A percentile compares a stretch with the other conserved stretches of the same genome.
Conservation (phyloP, 2,797 vertebrate species). For the Scomberomorus guttatus region DNA sequence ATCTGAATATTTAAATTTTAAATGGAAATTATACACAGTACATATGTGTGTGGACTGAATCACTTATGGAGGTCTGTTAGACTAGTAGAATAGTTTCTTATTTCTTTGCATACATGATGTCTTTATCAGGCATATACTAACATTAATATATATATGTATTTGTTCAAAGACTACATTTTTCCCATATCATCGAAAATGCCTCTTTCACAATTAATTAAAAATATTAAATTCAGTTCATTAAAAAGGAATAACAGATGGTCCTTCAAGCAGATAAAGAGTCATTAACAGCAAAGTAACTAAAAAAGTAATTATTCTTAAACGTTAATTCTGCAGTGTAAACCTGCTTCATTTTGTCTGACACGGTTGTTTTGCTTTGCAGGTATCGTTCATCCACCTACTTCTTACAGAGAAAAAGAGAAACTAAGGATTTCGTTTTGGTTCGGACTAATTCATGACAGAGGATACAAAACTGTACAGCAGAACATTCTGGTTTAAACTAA, state of each 20-base stretch:
- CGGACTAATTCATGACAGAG: background rate
- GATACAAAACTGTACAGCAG: background rate
- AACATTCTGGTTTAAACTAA: background rate
- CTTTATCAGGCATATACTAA: background rate
- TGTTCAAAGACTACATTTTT: background rate
- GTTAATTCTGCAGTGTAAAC: background rate
- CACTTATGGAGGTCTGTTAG: background rate
- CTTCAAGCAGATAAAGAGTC: background rate
- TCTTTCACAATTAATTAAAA: background rate
- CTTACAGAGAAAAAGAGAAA: background rate
- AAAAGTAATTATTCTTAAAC: background rate
- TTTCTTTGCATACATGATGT: background rate
- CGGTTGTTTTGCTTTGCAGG: no score
- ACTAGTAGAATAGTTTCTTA: background rate
- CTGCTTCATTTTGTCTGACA: background rate
- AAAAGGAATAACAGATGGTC: background rate
- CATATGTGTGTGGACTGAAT: background rate
- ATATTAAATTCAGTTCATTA: background rate
- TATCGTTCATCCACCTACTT: background rate
- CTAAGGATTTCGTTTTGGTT: background rate
- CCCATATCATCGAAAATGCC: background rate
- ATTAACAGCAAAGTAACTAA: background rate
- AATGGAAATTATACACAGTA: constrained; percentile 1
- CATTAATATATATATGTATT: background rate
- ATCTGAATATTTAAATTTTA: constrained; percentile 61